Base-by-base conservation (phyloP, 2,113 vertebrate genomes). In the Ictidomys tridecemlineatus region DNA sequence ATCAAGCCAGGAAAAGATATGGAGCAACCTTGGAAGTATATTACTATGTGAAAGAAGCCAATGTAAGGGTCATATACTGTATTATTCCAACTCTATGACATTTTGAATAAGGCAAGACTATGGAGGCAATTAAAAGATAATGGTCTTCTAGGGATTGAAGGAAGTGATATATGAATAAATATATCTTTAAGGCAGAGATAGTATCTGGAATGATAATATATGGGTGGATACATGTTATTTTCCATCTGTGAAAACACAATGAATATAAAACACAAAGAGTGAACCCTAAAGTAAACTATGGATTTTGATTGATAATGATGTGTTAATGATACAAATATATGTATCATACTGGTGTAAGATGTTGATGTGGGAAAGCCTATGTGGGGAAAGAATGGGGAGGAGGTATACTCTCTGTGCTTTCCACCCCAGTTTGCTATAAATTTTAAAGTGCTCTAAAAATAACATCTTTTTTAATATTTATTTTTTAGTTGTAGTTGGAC, bases 361-460 rank as follows among this genome's bases (percentile, higher is more conserved):
- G 14, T 53, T 79, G 53, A 39, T 80, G 18, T 37, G 7, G 1
- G 53, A 90, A 20, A 72, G 34, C 28, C 37, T 73, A 16, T 80
- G 9, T 53, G 7, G 37, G 67, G 45, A n/a, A 4, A 11, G 65
- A 30, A 37, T 51, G 17, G 73, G 24, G 18, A 79, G 34, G 42
- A n/a, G 11, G 22, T 53, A 30, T 28, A 93, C 45, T 78, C 51
- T 61, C 34, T 84, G 61, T 45, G 51, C 6, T 85, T 70, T 85
- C 39, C n/a, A 58, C 65, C 26, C 65, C 61, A 12, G 91, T 90
- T 78, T 85, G 39, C 39, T 53, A 28, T 85, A 28, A 79, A 72
- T 34, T 24, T 86, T 22, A 92, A 73, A 87, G 67, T 87, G 5
- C 24, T 80, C 37, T 87, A 73, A 95, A 85, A 91, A 39, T 51